Percentiles rank a stretch among this genome's conserved stretches.
Conservation (phyloP, 2,888 invertebrate genomes). For the Eupithecia abbreviata region DNA sequence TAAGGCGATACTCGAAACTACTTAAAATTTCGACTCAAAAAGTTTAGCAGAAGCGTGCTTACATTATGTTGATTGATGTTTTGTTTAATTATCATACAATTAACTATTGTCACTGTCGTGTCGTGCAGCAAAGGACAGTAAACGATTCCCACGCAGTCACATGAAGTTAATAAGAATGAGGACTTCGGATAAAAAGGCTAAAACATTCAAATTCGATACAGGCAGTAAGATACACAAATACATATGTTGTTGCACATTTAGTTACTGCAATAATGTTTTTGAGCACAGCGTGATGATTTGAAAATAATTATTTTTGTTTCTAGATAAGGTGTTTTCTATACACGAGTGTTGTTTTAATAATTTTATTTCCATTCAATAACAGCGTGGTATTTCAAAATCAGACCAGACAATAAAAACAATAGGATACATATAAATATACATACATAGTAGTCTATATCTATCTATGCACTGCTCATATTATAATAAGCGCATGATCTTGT, state of each 20-base stretch:
- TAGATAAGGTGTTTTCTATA: not conserved
- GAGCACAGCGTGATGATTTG: slow-evolving; percentile 48
- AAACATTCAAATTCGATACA: slow-evolving; percentile 85
- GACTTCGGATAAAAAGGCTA: slow-evolving; percentile 82
- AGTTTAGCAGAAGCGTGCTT: not conserved
- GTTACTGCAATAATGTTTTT: slow-evolving; percentile 47
- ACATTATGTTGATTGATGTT: slow-evolving; percentile 4
- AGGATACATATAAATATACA: not conserved
- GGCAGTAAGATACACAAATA: slow-evolving; percentile 78
- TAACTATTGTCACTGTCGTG: slow-evolving; percentile 55
- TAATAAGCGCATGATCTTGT: slow-evolving; percentile 27
- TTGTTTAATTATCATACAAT: slow-evolving; percentile 40
- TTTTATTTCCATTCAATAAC: slow-evolving; percentile 3
- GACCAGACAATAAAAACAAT: not conserved
- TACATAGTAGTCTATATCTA: not conserved
- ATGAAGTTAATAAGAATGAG: slow-evolving; percentile 86
- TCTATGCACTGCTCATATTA: slow-evolving; percentile 1
- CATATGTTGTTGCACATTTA: slow-evolving; percentile 49
- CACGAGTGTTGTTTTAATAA: not conserved
- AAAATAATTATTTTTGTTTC: slow-evolving; percentile 9
- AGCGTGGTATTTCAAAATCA: slow-evolving; percentile 15
- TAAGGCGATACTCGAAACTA: not conserved
- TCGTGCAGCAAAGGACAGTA: slow-evolving; percentile 75
- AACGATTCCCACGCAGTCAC: slow-evolving; percentile 83
- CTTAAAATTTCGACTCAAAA: not conserved